phyloP scores from a whole-genome alignment of 1,140 invertebrate genomes.

The Hyles euphorbiae region DNA sequence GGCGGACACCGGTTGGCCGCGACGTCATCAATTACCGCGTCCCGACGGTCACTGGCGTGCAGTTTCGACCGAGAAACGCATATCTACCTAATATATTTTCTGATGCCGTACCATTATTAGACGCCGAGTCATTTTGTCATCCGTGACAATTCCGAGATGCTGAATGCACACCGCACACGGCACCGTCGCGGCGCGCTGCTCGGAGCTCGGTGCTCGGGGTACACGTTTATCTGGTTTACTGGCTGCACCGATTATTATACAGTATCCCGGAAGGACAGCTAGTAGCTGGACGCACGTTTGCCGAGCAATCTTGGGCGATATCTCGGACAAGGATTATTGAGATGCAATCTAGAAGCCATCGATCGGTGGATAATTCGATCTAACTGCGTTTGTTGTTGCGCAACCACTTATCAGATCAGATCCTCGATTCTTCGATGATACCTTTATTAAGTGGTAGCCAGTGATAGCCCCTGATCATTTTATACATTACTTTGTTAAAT shows the following conservation, averaged over 20 bases:
- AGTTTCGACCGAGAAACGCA: conserved; percentile 45
- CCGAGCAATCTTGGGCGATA: conserved; percentile 50
- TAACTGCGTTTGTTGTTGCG: conserved; percentile 49
- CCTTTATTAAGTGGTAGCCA: conserved; percentile 67
- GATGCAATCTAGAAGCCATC: conserved; percentile 69
- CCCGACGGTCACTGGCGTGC: conserved; percentile 60
- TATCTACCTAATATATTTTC: conserved; percentile 49
- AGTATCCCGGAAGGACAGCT: no score
- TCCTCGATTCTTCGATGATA: conserved; percentile 48
- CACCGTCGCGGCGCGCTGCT: no score
- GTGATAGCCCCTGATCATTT: conserved; percentile 22
- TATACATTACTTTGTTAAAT: conserved; percentile 25
- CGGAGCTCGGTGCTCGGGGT: no score
- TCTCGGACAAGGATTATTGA: conserved; percentile 65
- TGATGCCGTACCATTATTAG: conserved; percentile 41
- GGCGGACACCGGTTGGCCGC: conserved; percentile 69
- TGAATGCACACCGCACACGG: no score
- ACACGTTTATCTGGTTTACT: no score
- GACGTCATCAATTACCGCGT: conserved; percentile 71
- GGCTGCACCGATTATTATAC: no score
- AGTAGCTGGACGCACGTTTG: conserved; percentile 47
- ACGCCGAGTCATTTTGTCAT: conserved; percentile 8
- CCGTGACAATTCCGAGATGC: background rate
- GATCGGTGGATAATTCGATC: conserved; percentile 62
- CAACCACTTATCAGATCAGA: conserved; percentile 60